Conservation (phyloP, 2,888 invertebrate species). For the Pristionchus fissidentatus region DNA sequence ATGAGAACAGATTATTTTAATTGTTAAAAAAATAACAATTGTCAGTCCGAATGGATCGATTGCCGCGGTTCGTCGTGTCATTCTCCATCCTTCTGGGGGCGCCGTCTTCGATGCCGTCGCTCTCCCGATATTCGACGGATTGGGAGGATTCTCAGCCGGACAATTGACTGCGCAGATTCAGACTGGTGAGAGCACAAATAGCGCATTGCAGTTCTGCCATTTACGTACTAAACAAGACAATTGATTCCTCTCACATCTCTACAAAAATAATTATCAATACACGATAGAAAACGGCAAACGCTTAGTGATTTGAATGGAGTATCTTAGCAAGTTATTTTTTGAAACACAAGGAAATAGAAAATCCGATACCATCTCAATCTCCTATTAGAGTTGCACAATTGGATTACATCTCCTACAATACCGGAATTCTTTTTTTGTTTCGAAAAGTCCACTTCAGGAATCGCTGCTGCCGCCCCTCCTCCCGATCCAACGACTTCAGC, state of each 20-base stretch:
- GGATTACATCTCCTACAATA: not conserved
- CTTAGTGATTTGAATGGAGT: too few relatives aligned
- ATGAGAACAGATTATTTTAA: not conserved
- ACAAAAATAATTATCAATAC: too few relatives aligned
- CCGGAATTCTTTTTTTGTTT: not conserved
- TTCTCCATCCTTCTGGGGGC: conserved; percentile 28
- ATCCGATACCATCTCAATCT: too few relatives aligned
- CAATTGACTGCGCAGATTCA: conserved; percentile 34
- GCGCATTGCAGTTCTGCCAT: too few relatives aligned
- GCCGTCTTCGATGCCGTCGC: conserved; percentile 38
- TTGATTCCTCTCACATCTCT: too few relatives aligned
- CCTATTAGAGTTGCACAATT: too few relatives aligned
- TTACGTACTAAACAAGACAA: too few relatives aligned
- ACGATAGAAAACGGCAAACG: too few relatives aligned
- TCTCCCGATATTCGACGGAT: conserved; percentile 39
- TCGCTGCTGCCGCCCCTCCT: not conserved
- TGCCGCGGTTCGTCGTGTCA: conserved; percentile 22
- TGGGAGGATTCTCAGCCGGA: conserved; percentile 38
- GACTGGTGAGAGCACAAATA: conserved; percentile 7
- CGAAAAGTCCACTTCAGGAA: not conserved
- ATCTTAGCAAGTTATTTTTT: too few relatives aligned
- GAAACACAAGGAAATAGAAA: too few relatives aligned
- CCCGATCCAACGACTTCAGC: conserved; percentile 4
- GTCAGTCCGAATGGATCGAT: conserved; percentile 43
- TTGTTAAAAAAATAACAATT: not conserved